A percentile compares a stretch with the other conserved stretches of the same genome.
Conservation (phyloP, 2,113 vertebrate species). For the Oncorhynchus mykiss region DNA sequence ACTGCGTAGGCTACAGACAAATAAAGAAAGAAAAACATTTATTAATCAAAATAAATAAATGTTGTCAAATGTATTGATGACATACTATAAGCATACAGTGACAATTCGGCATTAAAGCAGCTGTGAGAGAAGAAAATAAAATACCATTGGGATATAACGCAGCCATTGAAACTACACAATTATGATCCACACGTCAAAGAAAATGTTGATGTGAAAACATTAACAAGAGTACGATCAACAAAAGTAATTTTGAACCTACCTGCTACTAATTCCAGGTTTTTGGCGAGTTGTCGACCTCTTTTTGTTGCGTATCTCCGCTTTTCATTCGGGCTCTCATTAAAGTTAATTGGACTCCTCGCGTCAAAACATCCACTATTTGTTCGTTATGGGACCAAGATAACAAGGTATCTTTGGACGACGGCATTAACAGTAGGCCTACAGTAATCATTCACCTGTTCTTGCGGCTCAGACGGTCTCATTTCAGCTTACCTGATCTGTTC, state of each 20-base stretch:
- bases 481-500: constrained; percentile 65
- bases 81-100: too few relatives aligned
- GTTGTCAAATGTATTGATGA: too few relatives aligned
- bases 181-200: not conserved
- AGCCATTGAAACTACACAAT: too few relatives aligned
- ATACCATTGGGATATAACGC: too few relatives aligned
- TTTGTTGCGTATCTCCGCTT: constrained; percentile 2
- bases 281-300: constrained; percentile 16
- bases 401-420: constrained; percentile 15
- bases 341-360: not conserved
- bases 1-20: too few relatives aligned
- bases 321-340: not conserved
- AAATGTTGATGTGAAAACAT: not conserved
- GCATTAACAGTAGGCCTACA: not conserved
- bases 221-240: not conserved
- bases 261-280: constrained; percentile 48
- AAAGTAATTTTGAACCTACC: constrained; percentile 61
- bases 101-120: too few relatives aligned
- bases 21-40: too few relatives aligned
- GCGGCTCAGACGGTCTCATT: constrained; percentile 21
- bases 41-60: too few relatives aligned
- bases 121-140: too few relatives aligned
- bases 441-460: constrained; percentile 58
- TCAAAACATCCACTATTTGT: not conserved
- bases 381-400: not conserved